Conservation (phyloP, 2,888 invertebrate genomes). For the Petrophora chlorosata region DNA sequence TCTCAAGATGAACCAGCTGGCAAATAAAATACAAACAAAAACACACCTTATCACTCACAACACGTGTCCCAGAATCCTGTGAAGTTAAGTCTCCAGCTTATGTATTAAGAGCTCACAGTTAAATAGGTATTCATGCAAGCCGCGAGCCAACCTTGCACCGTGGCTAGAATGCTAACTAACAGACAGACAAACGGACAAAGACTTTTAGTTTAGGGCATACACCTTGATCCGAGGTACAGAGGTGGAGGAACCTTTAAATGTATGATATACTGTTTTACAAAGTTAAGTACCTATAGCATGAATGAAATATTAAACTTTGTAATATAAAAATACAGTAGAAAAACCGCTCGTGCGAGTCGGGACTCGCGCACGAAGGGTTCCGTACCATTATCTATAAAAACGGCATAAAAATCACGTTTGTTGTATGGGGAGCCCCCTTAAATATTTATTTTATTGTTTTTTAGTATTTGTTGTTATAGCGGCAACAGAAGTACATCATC, state of each 20-base stretch:
- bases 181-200: conserved; percentile 46
- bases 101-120: conserved; percentile 7
- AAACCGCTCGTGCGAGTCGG: no score
- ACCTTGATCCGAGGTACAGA: conserved; percentile 28
- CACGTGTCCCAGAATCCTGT: conserved; percentile 6
- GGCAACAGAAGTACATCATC: no score
- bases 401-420: no score
- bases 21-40: neutral
- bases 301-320: no score
- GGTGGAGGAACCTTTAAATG: conserved; percentile 13
- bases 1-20: conserved; percentile 5
- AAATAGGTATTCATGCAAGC: conserved; percentile 25
- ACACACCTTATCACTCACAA: neutral
- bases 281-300: no score
- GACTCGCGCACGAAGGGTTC: no score
- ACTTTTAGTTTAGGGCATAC: conserved; percentile 44
- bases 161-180: conserved; percentile 47
- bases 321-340: no score
- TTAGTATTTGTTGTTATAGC: no score
- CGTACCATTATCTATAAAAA: no score
- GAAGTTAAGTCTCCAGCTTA: neutral
- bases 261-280: no score
- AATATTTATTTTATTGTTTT: no score
- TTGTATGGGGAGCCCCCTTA: no score
- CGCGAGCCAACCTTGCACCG: conserved; percentile 42